Evolutionary conservation across 2,797 vertebrate species (phyloP).

Genomic region (Strix occidentalis): DNA sequence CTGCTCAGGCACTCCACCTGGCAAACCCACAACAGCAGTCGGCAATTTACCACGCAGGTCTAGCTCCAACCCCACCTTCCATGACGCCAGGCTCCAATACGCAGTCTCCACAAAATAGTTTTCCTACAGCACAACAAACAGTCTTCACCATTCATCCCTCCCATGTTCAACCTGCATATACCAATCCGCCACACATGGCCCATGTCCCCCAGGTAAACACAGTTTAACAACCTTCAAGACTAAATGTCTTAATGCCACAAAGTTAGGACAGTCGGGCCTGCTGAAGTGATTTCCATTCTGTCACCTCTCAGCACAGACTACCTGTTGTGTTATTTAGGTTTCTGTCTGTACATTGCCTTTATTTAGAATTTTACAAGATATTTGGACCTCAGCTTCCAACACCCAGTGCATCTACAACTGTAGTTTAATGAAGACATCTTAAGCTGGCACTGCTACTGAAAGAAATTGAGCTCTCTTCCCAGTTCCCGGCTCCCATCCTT

Average conservation of each 20-base stretch:
- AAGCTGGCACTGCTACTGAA: conserved; percentile 65
- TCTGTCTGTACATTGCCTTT: conserved; percentile 62
- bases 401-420: conserved; percentile 47
- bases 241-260: conserved; percentile 51
- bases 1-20: conserved; percentile 93
- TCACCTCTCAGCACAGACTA: conserved; percentile 54
- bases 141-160: conserved; percentile 96
- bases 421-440: conserved; percentile 65
- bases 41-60: conserved; percentile 91
- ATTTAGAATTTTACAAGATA: conserved; percentile 54
- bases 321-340: conserved; percentile 54
- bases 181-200: conserved; percentile 94
- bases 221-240: conserved; percentile 64
- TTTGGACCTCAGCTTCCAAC: conserved; percentile 59
- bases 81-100: conserved; percentile 97
- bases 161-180: conserved; percentile 95
- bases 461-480: conserved; percentile 65
- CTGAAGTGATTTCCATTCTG: conserved; percentile 54
- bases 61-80: conserved; percentile 94
- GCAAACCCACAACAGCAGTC: conserved; percentile 91
- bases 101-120: conserved; percentile 95
- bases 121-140: conserved; percentile 92
- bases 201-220: conserved; percentile 93
- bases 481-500: conserved; percentile 49
- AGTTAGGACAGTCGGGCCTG: conserved; percentile 50